A percentile compares a stretch with the other conserved stretches of the same genome.
These are phyloP conservation scores for Trissolcus basalis DNA, from an alignment of 1,140 invertebrate species.

Conservation along the genomic window DNA sequence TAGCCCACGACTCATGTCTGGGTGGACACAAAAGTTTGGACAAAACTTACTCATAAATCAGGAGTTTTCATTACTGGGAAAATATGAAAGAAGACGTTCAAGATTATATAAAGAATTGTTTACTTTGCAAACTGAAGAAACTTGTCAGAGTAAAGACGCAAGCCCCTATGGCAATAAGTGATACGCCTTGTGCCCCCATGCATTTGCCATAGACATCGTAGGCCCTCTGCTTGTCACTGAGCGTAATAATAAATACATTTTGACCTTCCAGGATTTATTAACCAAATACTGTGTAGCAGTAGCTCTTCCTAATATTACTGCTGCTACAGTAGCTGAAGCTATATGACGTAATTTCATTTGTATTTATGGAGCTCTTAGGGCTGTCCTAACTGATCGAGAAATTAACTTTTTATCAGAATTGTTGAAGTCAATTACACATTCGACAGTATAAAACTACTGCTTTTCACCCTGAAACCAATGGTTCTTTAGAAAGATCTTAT, in stretches of 20 bases:
- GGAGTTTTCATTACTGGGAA: constrained; percentile 18
- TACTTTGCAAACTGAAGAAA: constrained; percentile 7
- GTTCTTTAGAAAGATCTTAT: constrained; percentile 58
- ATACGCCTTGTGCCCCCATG: background rate
- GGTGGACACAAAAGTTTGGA: background rate
- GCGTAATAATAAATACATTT: constrained; percentile 10
- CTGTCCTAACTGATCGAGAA: constrained; percentile 20
- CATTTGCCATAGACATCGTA: constrained; percentile 1
- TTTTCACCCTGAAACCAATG: constrained; percentile 63
- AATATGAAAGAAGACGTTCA: constrained; percentile 14
- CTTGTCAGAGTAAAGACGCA: background rate
- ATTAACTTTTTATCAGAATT: constrained; percentile 9
- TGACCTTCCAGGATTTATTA: constrained; percentile 7
- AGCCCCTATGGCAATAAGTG: constrained; percentile 6
- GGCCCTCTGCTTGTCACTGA: constrained; percentile 1
- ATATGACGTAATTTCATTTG: constrained; percentile 12
- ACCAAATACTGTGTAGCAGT: constrained; percentile 16
- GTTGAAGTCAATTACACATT: constrained; percentile 40
- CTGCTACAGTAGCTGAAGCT: background rate
- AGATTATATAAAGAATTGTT: background rate
- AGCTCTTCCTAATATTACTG: constrained; percentile 11
- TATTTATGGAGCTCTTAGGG: constrained; percentile 10
- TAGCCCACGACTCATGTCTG: background rate
- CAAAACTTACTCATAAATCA: too few species aligned
- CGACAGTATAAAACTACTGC: constrained; percentile 56